Evolutionary conservation across 2,888 invertebrate genomes (phyloP).

Genomic region (Volucella bombylans): DNA sequence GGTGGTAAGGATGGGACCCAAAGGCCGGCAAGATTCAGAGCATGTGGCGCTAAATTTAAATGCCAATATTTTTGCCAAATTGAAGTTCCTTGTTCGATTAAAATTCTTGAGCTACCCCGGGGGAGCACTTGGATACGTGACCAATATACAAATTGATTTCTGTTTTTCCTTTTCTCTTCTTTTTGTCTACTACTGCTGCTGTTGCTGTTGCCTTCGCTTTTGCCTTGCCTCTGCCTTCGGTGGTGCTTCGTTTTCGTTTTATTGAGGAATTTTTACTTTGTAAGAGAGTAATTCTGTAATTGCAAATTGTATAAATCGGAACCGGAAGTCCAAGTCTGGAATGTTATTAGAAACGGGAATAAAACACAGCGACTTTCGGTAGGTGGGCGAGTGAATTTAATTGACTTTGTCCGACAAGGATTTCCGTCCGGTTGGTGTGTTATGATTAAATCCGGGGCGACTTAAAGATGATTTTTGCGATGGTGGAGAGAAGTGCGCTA

Average conservation of each 20-base stretch:
- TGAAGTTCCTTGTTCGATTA: constrained; percentile 71
- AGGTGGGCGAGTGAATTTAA: constrained; percentile 36
- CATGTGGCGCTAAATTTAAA: constrained; percentile 61
- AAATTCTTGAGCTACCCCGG: constrained; percentile 52
- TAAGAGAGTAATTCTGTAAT: constrained; percentile 45
- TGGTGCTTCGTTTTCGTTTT: background rate
- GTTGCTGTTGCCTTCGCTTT: no score
- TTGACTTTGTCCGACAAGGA: constrained; percentile 52
- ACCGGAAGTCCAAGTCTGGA: constrained; percentile 41
- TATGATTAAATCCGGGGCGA: constrained; percentile 35
- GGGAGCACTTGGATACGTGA: constrained; percentile 63
- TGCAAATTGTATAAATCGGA: constrained; percentile 58
- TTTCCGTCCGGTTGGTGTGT: constrained; percentile 26
- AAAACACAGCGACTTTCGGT: background rate
- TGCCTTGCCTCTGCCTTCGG: no score
- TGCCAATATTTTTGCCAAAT: constrained; percentile 70
- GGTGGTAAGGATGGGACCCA: background rate
- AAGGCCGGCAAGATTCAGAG: background rate
- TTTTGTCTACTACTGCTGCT: no score
- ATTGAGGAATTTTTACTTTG: constrained; percentile 30
- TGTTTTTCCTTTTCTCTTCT: constrained; percentile 4
- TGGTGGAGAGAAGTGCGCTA: no score
- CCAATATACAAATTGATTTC: constrained; percentile 69
- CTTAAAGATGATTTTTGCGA: constrained; percentile 2
- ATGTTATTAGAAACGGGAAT: constrained; percentile 36